Conservation (phyloP, 23 tunicate species). For the Phallusia fumigata region DNA sequence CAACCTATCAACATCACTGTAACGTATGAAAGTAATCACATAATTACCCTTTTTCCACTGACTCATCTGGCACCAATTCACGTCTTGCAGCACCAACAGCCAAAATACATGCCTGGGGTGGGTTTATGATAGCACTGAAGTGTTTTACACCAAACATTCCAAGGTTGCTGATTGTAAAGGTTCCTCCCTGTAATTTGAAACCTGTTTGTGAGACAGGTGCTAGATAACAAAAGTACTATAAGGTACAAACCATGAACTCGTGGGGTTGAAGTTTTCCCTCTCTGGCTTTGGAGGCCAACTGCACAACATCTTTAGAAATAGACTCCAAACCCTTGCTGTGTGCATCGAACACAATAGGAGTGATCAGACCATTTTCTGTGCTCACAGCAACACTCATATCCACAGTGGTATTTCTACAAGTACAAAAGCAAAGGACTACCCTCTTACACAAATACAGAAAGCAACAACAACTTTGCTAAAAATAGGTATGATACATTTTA, state of each 20-base stretch:
- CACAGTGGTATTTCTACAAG: constrained; percentile 72
- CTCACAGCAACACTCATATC: constrained; percentile 94
- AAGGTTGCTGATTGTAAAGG: constrained; percentile 93
- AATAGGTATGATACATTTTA: too few species aligned
- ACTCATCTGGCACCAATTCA: constrained; percentile 63
- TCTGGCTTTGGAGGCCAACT: constrained; percentile 83
- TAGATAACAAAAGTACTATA: not conserved
- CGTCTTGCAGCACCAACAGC: constrained; percentile 92
- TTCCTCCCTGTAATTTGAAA: constrained; percentile 70
- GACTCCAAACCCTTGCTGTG: constrained; percentile 76
- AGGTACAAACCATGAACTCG: constrained; percentile 71
- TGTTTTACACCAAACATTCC: constrained; percentile 99
- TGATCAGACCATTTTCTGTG: constrained; percentile 88
- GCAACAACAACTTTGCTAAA: too few species aligned
- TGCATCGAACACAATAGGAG: constrained; percentile 90
- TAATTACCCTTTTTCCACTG: constrained; percentile 47
- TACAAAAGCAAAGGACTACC: too few species aligned
- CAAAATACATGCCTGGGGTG: constrained; percentile 97
- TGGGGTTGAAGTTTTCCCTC: constrained; percentile 92
- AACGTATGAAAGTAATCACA: not conserved
- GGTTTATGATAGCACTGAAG: constrained; percentile 98
- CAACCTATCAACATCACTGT: too few species aligned
- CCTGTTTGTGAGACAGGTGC: too few species aligned
- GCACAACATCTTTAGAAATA: constrained; percentile 60
- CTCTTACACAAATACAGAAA: too few species aligned